Conservation (phyloP, 2,888 invertebrate genomes). For the Eupeodes latifasciatus region DNA sequence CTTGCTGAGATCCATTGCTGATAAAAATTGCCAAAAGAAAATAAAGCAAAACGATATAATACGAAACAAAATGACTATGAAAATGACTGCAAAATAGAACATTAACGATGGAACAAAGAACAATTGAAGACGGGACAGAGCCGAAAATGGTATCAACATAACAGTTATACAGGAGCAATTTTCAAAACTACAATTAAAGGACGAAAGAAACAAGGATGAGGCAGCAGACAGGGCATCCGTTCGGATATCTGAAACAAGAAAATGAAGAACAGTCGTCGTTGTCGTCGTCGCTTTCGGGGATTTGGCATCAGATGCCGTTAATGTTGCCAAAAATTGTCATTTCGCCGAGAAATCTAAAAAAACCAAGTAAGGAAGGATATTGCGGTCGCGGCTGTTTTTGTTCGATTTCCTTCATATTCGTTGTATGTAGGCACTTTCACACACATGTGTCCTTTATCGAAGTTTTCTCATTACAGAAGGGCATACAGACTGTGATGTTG, state of each 20-base stretch:
- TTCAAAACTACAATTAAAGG: slow-evolving; percentile 64
- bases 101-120: slow-evolving; percentile 33
- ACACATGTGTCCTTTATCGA: slow-evolving; percentile 59
- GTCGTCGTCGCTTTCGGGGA: neutral
- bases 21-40: slow-evolving; percentile 35
- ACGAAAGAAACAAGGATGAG: neutral
- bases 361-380: slow-evolving; percentile 57
- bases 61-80: neutral
- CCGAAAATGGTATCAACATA: slow-evolving; percentile 50
- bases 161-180: slow-evolving; percentile 57
- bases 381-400: slow-evolving; percentile 59
- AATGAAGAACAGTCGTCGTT: slow-evolving; percentile 3
- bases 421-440: slow-evolving; percentile 53
- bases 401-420: slow-evolving; percentile 28
- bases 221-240: neutral
- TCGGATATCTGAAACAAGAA: neutral
- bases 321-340: slow-evolving; percentile 71
- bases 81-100: slow-evolving; percentile 36
- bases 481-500: slow-evolving; percentile 41
- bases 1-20: neutral
- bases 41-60: slow-evolving; percentile 8
- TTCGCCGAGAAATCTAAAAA: slow-evolving; percentile 39
- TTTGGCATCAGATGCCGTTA: slow-evolving; percentile 70
- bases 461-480: slow-evolving; percentile 61
- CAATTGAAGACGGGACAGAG: slow-evolving; percentile 43